Percentiles rank a stretch among this genome's conserved stretches.
phyloP scores from a whole-genome alignment of 1,140 invertebrate species.

The Laodelphax striatellus region DNA sequence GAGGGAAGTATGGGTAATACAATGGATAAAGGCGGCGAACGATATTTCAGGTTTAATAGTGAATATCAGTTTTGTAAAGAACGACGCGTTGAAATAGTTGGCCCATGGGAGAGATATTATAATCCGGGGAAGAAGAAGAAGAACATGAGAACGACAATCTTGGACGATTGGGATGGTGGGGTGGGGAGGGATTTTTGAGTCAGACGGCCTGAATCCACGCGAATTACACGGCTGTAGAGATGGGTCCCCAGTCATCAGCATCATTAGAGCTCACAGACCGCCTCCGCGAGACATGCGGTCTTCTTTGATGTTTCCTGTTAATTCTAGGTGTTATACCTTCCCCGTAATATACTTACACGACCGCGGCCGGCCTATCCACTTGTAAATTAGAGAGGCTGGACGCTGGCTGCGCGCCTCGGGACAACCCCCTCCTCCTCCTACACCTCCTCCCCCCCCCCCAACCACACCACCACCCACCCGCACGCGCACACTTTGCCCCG shows the following conservation, averaged over 20 bases:
- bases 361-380: neutral
- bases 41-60: too few species aligned
- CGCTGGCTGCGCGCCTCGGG: neutral
- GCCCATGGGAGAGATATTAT: too few species aligned
- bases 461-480: neutral
- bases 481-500: too few species aligned
- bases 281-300: neutral
- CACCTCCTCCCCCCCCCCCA: neutral
- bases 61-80: too few species aligned
- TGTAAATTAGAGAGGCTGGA: conserved; percentile 1
- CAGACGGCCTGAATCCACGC: neutral
- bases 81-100: too few species aligned
- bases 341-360: neutral
- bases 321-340: conserved; percentile 3
- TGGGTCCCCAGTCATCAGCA: conserved; percentile 1
- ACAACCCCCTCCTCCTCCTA: neutral
- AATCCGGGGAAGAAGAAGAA: too few species aligned
- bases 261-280: neutral
- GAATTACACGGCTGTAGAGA: neutral
- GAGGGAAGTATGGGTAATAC: too few species aligned
- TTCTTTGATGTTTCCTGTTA: conserved; percentile 3
- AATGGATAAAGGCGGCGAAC: too few species aligned
- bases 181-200: too few species aligned
- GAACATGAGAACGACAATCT: too few species aligned
- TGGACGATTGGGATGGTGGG: too few species aligned